Evolutionary conservation across 2,888 invertebrate species (phyloP), one percentile per base, ranked within the genome.

Genomic region (Mechanitis mazaeus): DNA sequence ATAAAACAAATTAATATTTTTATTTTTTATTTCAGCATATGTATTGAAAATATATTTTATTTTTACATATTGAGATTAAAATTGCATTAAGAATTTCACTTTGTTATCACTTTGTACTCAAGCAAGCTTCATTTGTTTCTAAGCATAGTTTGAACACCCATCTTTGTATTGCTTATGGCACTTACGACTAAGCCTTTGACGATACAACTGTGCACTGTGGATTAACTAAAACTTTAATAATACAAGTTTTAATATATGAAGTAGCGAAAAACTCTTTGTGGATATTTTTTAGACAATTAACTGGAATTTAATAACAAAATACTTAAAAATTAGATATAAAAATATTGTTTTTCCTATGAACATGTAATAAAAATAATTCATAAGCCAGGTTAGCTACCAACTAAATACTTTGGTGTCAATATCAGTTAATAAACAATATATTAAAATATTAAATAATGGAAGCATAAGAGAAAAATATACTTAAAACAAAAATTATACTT

Each of bases 31-130:
- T 80, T 77, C 78, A 84, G 85, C 83, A 9, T 31, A 50, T 31
- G 75, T 85, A 85, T 80, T 83, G 79, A 85, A 86, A 85, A 86
- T 85, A 85, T 83, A 84, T 81, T 81, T 80, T 42, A 42, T 42
- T 42, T 42, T 80, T 69, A 80, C 73, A 75, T 69, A 76, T 74
- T 69, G 75, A 80, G 76, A 75, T 77, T 79, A 78, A 79, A 75
- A 71, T 76, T 71, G 69, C 69, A 68, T 68, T 63, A 75, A 74
- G 74, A 66, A 71, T 72, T 74, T 71, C 69, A 72, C 65, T 72
- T 75, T 71, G 63, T 78, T 75, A 73, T 72, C 75, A 79, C 73
- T 79, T 83, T 81, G 80, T 81, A 83, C 80, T 79, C 74, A 76
- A 80, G 85, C 84, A 82, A 80, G 80, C 81, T 74, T 75, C 66